A percentile compares a stretch with the other conserved stretches of the same genome.
These are phyloP conservation scores for Microtus californicus DNA, from an alignment of 2,797 vertebrate genomes.

Conservation along the genomic window DNA sequence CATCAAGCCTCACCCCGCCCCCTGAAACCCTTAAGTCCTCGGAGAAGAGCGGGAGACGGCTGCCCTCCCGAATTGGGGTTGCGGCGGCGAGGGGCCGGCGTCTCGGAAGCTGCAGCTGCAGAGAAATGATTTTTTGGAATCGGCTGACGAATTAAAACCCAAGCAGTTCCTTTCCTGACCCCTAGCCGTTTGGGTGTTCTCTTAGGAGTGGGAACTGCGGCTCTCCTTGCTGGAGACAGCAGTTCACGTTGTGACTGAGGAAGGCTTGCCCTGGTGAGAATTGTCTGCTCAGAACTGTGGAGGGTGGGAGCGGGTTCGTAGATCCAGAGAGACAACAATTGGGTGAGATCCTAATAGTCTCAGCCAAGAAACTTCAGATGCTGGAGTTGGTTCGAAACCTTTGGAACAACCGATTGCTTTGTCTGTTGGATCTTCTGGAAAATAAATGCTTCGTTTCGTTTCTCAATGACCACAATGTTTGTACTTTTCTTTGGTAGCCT, in stretches of 20 bases:
- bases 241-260: constrained; percentile 23
- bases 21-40: background rate
- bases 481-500: constrained; percentile 45
- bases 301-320: constrained; percentile 62
- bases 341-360: background rate
- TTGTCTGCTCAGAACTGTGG: background rate
- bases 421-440: constrained; percentile 18
- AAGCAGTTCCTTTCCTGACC: constrained; percentile 15
- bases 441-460: constrained; percentile 57
- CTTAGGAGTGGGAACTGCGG: background rate
- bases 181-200: background rate
- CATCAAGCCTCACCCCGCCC: background rate
- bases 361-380: constrained; percentile 32
- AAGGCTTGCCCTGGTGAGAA: constrained; percentile 41
- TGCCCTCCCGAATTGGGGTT: constrained; percentile 39
- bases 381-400: constrained; percentile 29
- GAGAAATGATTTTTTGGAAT: constrained; percentile 42
- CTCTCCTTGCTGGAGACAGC: constrained; percentile 56
- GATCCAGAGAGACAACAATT: background rate
- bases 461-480: constrained; percentile 30
- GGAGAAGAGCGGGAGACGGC: constrained; percentile 29
- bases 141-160: constrained; percentile 25
- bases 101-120: constrained; percentile 40
- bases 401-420: constrained; percentile 45
- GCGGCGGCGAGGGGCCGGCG: constrained; percentile 34